Conservation (phyloP, 2,113 vertebrate species). For the Nansenia antarctica region DNA sequence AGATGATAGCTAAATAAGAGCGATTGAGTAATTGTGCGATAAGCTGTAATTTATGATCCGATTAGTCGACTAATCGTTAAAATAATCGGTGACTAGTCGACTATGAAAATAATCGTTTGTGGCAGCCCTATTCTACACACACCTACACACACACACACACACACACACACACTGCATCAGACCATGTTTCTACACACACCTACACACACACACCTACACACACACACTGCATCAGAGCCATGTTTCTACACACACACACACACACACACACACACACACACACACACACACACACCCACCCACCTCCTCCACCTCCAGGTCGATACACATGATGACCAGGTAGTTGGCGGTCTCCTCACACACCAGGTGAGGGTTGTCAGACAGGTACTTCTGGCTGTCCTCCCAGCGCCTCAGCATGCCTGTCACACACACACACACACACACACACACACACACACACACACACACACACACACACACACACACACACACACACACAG, state of each 20-base stretch:
- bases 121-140: no score
- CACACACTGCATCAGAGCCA: background rate
- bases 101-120: no score
- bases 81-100: no score
- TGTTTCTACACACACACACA: background rate
- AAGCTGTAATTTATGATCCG: no score
- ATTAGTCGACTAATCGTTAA: no score
- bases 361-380: constrained; percentile 87
- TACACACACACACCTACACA: background rate
- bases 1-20: no score
- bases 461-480: no score
- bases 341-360: constrained; percentile 96
- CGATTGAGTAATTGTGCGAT: no score
- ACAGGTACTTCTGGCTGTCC: constrained; percentile 93
- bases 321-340: constrained; percentile 95
- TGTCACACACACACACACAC: constrained; percentile 45
- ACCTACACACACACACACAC: background rate
- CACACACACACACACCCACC: background rate
- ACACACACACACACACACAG: no score
- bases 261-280: background rate
- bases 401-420: constrained; percentile 95
- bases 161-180: background rate
- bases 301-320: constrained; percentile 94
- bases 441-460: background rate
- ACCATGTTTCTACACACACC: background rate